A percentile compares a stretch with the other conserved stretches of the same genome.
Evolutionary conservation across 1,140 invertebrate genomes (phyloP).

Genomic region (Anthonomus grandis): DNA sequence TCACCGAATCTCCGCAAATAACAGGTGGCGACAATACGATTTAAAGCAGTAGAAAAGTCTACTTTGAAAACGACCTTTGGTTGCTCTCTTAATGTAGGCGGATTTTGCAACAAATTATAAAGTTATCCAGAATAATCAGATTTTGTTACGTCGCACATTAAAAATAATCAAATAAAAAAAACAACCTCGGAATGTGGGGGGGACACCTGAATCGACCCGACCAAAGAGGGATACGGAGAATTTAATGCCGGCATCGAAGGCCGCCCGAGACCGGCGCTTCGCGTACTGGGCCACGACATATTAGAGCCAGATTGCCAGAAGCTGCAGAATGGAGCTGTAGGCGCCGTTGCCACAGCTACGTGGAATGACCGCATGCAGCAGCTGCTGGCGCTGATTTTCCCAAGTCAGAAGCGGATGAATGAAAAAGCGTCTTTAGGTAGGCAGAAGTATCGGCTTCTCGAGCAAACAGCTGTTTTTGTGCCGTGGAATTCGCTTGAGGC

Average conservation of each 20-base stretch:
- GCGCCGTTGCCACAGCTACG: conserved; percentile 14
- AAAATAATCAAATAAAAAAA: too few relatives aligned
- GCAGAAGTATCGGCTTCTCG: too few relatives aligned
- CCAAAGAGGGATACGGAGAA: conserved; percentile 2
- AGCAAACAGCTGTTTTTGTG: too few relatives aligned
- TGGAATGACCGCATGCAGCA: conserved; percentile 9
- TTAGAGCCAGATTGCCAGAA: conserved; percentile 24
- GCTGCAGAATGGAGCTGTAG: conserved; percentile 20
- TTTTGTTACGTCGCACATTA: too few relatives aligned
- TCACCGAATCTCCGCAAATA: conserved; percentile 13
- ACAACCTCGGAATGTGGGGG: too few relatives aligned
- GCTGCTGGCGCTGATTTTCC: conserved; percentile 6
- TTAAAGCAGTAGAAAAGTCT: conserved; percentile 5
- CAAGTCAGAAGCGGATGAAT: conserved; percentile 5
- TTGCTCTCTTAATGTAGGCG: too few relatives aligned
- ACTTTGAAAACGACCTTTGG: too few relatives aligned
- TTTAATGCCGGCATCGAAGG: conserved; percentile 21
- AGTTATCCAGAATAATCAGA: too few relatives aligned
- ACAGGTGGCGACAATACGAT: conserved; percentile 21
- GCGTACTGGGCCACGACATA: conserved; percentile 23
- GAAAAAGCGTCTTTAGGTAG: too few relatives aligned
- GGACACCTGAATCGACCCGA: conserved; percentile 22
- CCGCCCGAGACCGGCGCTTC: conserved; percentile 24
- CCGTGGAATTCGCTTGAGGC: too few relatives aligned
- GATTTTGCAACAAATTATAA: too few relatives aligned